phyloP scores from a whole-genome alignment of 2,113 vertebrate genomes.

The Dromaius novaehollandiae region DNA sequence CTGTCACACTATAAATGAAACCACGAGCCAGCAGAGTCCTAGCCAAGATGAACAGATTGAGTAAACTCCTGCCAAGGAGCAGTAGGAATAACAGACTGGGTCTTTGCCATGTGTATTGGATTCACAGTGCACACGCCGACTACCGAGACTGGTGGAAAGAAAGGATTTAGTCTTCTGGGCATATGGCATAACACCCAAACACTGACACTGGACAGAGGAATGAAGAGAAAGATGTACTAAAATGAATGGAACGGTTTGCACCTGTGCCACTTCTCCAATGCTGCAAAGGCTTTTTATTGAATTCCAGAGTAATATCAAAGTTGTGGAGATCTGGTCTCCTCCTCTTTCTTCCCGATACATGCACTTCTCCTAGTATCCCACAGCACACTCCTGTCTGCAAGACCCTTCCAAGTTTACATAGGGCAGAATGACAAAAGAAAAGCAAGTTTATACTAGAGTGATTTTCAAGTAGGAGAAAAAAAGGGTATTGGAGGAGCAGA shows the following conservation, averaged over 20 bases:
- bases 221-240: not conserved
- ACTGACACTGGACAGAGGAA: not conserved
- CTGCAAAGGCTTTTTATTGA: not conserved
- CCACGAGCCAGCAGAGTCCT: constrained; percentile 26
- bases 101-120: not conserved
- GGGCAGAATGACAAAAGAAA: not conserved
- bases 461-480: not conserved
- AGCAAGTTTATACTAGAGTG: not conserved
- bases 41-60: constrained; percentile 60
- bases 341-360: not conserved
- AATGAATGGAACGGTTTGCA: not conserved
- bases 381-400: not conserved
- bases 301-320: not conserved
- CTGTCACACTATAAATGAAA: constrained; percentile 15
- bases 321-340: not conserved
- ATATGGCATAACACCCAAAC: not conserved
- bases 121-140: not conserved
- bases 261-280: not conserved
- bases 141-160: not conserved
- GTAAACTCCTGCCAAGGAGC: constrained; percentile 37
- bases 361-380: not conserved
- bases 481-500: not conserved
- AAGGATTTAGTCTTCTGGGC: constrained; percentile 11
- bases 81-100: constrained; percentile 19
- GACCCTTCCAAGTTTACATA: not conserved